A percentile compares a stretch with the other conserved stretches of the same genome.
Evolutionary conservation across 2,888 invertebrate species (phyloP).

Genomic region (Elgonia sp.): DNA sequence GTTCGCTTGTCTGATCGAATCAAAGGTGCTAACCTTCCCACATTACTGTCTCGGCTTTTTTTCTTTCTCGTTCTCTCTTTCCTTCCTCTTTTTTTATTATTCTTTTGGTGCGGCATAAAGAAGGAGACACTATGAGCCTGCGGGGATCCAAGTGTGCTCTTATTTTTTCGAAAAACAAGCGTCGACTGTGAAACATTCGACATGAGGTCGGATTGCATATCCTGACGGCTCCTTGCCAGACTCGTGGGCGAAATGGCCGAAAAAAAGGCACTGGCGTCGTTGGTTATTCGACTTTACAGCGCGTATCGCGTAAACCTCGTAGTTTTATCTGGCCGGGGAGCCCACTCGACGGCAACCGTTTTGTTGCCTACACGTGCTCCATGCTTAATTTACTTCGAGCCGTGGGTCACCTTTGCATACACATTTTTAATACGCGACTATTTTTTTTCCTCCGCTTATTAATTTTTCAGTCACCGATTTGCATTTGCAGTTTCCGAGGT

Average conservation of each 20-base stretch:
- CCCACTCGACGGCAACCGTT: constrained; percentile 75
- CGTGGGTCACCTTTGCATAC: constrained; percentile 61
- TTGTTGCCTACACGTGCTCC: constrained; percentile 74
- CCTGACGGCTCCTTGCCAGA: constrained; percentile 71
- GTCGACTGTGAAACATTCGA: constrained; percentile 69
- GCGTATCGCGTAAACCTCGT: constrained; percentile 75
- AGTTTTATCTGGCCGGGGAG: constrained; percentile 73
- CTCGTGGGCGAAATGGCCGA: constrained; percentile 74
- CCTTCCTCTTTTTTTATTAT: constrained; percentile 20
- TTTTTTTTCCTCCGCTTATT: constrained; percentile 31
- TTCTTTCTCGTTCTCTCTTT: constrained; percentile 20
- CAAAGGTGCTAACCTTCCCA: constrained; percentile 74
- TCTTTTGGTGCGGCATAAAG: constrained; percentile 47
- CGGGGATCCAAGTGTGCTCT: constrained; percentile 62
- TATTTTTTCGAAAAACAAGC: constrained; percentile 71
- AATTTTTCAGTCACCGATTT: constrained; percentile 32
- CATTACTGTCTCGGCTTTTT: constrained; percentile 60
- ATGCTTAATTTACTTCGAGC: constrained; percentile 51
- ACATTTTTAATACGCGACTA: constrained; percentile 33
- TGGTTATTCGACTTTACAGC: constrained; percentile 73
- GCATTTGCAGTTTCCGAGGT: neutral
- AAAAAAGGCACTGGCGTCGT: constrained; percentile 69
- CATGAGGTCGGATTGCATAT: constrained; percentile 69
- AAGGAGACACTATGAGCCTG: constrained; percentile 63
- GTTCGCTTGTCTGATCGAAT: constrained; percentile 74